Evolutionary conservation across 2,797 vertebrate species (phyloP).

Genomic region (Melanotaenia maccullochi): DNA sequence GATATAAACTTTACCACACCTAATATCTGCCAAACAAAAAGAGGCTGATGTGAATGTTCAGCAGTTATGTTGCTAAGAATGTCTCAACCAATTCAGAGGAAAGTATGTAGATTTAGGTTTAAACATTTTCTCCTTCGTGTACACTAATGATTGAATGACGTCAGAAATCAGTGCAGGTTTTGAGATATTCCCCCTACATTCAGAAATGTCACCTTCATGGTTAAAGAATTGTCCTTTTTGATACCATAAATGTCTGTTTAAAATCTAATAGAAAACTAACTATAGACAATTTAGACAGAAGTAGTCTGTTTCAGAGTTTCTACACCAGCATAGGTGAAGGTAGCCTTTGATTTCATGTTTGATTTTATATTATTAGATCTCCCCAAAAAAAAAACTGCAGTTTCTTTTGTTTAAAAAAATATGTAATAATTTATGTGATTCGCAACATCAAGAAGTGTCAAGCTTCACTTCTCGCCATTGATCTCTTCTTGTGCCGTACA

Average conservation of each 20-base stretch:
- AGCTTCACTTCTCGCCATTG: not conserved
- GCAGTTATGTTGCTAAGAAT: not conserved
- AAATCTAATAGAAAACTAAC: slow-evolving; percentile 5
- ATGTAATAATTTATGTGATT: not conserved
- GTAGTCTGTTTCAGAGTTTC: not conserved
- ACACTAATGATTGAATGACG: not conserved
- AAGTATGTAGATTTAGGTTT: not conserved
- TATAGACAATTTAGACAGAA: not conserved
- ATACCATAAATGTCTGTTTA: not conserved
- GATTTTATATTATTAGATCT: not conserved
- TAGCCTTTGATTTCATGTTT: not conserved
- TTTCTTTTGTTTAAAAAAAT: slow-evolving; percentile 4
- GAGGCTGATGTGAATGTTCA: not conserved
- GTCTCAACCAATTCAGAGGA: not conserved
- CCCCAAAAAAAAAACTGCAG: slow-evolving; percentile 3
- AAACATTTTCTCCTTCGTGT: not conserved
- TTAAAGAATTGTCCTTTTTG: not conserved
- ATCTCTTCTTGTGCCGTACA: slow-evolving; percentile 22
- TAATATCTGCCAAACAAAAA: not conserved
- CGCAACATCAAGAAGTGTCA: not conserved
- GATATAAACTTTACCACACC: not conserved
- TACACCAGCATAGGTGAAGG: not conserved
- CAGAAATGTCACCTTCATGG: not conserved
- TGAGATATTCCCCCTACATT: not conserved
- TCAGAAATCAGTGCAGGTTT: not conserved